Conservation (phyloP, 2,113 vertebrate genomes). For the Prunella himalayana region DNA sequence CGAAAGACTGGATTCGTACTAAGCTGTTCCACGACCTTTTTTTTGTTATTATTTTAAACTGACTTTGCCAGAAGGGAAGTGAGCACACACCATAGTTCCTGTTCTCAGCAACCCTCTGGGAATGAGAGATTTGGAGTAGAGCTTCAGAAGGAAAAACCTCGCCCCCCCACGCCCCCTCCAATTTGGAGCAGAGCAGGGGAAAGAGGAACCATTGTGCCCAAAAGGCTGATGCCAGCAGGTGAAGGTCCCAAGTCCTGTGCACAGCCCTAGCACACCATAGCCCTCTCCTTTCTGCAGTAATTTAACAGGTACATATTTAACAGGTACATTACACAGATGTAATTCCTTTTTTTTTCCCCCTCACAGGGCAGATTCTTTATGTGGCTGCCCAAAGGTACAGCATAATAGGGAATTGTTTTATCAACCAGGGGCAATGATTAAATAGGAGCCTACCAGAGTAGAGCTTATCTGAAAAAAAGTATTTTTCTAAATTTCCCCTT, state of each 20-base stretch:
- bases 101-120: not conserved
- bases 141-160: not conserved
- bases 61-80: slow-evolving; percentile 9
- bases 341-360: not conserved
- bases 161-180: too few relatives aligned
- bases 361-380: not conserved
- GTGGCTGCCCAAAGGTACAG: not conserved
- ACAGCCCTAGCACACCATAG: not conserved
- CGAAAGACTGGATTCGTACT: not conserved
- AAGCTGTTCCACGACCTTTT: not conserved
- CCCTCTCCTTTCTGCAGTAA: not conserved
- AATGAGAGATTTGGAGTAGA: not conserved
- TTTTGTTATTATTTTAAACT: not conserved
- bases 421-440: not conserved
- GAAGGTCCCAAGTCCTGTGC: not conserved
- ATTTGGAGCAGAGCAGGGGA: not conserved
- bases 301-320: not conserved
- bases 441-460: not conserved
- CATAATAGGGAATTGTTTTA: not conserved
- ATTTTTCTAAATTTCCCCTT: not conserved
- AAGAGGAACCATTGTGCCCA: not conserved
- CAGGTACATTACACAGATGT: not conserved
- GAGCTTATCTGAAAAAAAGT: not conserved
- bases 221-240: not conserved
- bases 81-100: slow-evolving; percentile 7